phyloP scores from a whole-genome alignment of 2,888 invertebrate genomes.

The Acanthosoma haemorrhoidale region DNA sequence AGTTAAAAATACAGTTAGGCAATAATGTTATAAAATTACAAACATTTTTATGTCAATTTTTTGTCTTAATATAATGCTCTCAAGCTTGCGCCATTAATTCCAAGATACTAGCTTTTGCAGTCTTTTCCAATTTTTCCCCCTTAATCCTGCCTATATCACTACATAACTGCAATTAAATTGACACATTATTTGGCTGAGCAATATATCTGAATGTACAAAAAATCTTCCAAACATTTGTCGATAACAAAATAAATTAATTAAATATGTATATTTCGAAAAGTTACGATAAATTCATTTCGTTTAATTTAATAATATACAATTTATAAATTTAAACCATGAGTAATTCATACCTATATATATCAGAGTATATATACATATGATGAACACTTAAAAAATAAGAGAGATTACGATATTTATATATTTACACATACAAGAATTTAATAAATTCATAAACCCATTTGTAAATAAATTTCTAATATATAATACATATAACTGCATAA shows the following conservation, averaged over 20 bases:
- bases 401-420: conserved; percentile 39
- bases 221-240: conserved; percentile 28
- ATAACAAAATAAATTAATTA: conserved; percentile 34
- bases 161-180: conserved; percentile 38
- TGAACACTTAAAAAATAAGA: conserved; percentile 38
- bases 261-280: conserved; percentile 31
- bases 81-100: conserved; percentile 19
- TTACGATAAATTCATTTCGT: conserved; percentile 32
- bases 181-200: conserved; percentile 38
- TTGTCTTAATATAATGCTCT: conserved; percentile 10
- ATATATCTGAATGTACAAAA: conserved; percentile 34
- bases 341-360: conserved; percentile 34
- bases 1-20: conserved; percentile 1
- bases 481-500: conserved; percentile 36
- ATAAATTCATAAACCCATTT: conserved; percentile 37
- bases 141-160: conserved; percentile 23
- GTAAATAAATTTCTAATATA: conserved; percentile 37
- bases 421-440: conserved; percentile 33
- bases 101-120: conserved; percentile 20
- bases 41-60: neutral
- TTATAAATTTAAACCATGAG: conserved; percentile 24
- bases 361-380: conserved; percentile 34
- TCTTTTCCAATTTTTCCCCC: conserved; percentile 20
- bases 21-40: neutral
- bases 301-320: conserved; percentile 31